A percentile compares a stretch with the other conserved stretches of the same genome.
These are phyloP conservation scores for Danio aesculapii DNA, from an alignment of 2,797 vertebrate genomes.

Conservation along the genomic window DNA sequence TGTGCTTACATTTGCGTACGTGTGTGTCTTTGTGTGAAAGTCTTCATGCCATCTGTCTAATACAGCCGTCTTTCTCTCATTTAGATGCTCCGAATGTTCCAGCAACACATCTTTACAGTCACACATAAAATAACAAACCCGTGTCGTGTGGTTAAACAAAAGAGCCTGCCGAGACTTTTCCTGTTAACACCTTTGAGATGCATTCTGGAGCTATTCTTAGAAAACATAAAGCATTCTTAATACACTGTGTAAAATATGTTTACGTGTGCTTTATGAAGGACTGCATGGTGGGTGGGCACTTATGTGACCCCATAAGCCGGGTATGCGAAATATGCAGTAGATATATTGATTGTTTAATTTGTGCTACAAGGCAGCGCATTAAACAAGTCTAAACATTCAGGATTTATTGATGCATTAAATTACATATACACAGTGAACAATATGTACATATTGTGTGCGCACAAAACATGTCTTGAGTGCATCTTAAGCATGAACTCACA, in stretches of 20 bases:
- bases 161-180: slow-evolving; percentile 68
- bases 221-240: slow-evolving; percentile 1
- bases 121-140: slow-evolving; percentile 78
- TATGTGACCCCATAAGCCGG: neutral
- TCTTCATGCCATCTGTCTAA: slow-evolving; percentile 65
- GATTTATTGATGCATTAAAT: neutral
- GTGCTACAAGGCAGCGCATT: neutral
- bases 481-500: neutral
- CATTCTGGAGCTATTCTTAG: slow-evolving; percentile 60
- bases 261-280: neutral
- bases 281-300: slow-evolving; percentile 16
- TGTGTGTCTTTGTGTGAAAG: slow-evolving; percentile 9
- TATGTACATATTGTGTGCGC: neutral
- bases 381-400: slow-evolving; percentile 21
- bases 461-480: neutral
- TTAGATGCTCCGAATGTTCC: slow-evolving; percentile 73
- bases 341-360: slow-evolving; percentile 10
- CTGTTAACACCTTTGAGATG: slow-evolving; percentile 59
- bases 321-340: slow-evolving; percentile 5
- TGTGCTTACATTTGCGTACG: neutral
- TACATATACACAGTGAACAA: neutral
- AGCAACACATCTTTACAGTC: slow-evolving; percentile 71
- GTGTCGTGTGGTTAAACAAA: slow-evolving; percentile 71
- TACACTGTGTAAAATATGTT: neutral
- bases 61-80: slow-evolving; percentile 71